Base-by-base conservation (phyloP, 1,140 invertebrate genomes). In the Adoxophyes honmai region DNA sequence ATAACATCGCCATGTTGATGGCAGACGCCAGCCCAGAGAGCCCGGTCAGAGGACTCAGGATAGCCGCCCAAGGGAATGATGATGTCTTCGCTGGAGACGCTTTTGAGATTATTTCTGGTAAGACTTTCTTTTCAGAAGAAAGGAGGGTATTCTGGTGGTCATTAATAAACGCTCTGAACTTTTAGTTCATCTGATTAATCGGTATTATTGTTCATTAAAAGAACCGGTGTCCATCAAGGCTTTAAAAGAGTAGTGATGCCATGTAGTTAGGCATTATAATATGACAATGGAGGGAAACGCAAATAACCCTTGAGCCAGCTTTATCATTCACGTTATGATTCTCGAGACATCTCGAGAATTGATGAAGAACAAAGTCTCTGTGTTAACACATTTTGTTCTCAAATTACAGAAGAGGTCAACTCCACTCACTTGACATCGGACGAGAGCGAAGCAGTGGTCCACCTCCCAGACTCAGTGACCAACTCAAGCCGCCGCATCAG, bases 1-100 rank as follows among this genome's bases (percentile, higher is more conserved):
- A 66, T 10, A 89, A 89, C 35, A 77, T 90, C 0, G 88, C 87
- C 0, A 57, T 90, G 21, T 38, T 89, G n/a, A 67, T 88, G 13
- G 78, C 81, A 0, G 73, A 87, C 21, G 69, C 79, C 0, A 57
- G 62, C 0, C 75, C 76, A 0, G 48, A 66, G 0, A 55, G 60
- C 10, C 85, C 84, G 0, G 66, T 89, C 0, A 55, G 68, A 1
- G 89, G 89, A 0, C 60, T 90, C 11, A 68, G 75, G 56, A 77
- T 90, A 4, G 73, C 67, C 8, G 56, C 70, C 1, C 34, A 35
- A 44, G 63, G 66, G 11, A 66, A 73, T 3, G 63, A 55, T 28
- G 75, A 80, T 10, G 42, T 52, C 0, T 88, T 90, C 51, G 74
- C 57, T 14, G 52, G 79, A 4, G 60, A 73, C 5, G 68, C 78